phyloP scores from a whole-genome alignment of 2,888 invertebrate species.

The Bombylius discolor region DNA sequence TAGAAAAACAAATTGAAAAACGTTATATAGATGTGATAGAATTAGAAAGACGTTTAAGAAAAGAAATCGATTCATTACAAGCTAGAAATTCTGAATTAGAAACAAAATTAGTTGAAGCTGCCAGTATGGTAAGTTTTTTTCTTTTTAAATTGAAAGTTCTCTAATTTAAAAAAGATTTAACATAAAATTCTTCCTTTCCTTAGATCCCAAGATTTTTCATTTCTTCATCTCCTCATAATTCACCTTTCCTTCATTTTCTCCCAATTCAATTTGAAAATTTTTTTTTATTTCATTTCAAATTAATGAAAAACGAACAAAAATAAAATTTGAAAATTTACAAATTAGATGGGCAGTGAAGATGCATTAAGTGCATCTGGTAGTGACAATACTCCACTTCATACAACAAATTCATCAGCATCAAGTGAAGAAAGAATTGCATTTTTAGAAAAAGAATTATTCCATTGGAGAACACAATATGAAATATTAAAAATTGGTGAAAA shows the following conservation, averaged over 20 bases:
- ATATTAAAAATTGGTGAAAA: constrained; percentile 44
- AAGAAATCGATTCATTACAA: constrained; percentile 32
- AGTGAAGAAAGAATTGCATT: constrained; percentile 34
- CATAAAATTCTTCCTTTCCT: too few species aligned
- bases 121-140: constrained; percentile 41
- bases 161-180: too few species aligned
- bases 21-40: constrained; percentile 38
- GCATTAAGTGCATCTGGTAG: constrained; percentile 41
- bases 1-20: constrained; percentile 53
- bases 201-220: too few species aligned
- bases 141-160: background rate
- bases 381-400: constrained; percentile 29
- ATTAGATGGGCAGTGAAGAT: constrained; percentile 49
- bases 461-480: constrained; percentile 62
- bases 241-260: too few species aligned
- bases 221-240: too few species aligned
- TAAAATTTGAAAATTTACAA: too few species aligned
- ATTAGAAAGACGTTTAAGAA: constrained; percentile 37
- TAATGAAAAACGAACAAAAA: too few species aligned
- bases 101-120: constrained; percentile 42
- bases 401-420: constrained; percentile 17
- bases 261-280: too few species aligned
- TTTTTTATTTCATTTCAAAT: too few species aligned
- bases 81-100: constrained; percentile 36
- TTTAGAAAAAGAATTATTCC: constrained; percentile 54